These are phyloP conservation scores for Apotomis turbidana DNA, from an alignment of 2,888 invertebrate species.

Conservation along the genomic window DNA sequence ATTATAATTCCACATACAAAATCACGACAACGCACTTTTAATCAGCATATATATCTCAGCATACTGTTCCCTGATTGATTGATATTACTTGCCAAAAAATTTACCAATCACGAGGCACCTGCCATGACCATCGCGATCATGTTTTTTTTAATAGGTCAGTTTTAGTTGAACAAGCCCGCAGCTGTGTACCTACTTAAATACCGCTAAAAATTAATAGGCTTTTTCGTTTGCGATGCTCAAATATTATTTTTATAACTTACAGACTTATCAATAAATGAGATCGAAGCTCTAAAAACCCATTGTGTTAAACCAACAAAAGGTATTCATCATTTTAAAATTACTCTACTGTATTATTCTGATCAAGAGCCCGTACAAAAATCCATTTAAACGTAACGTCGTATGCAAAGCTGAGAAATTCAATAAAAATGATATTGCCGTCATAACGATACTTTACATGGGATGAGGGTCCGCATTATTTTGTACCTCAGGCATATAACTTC, in stretches of 20 bases:
- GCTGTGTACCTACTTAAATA: not conserved
- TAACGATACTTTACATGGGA: slow-evolving; percentile 58
- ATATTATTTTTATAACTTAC: not conserved
- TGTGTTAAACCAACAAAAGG: not conserved
- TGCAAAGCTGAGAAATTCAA: slow-evolving; percentile 46
- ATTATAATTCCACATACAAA: too few relatives aligned
- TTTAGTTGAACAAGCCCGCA: too few relatives aligned
- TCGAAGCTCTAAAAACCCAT: not conserved
- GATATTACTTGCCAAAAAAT: too few relatives aligned
- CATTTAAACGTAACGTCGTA: slow-evolving; percentile 31
- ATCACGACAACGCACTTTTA: too few relatives aligned
- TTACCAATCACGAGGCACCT: too few relatives aligned
- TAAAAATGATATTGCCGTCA: slow-evolving; percentile 48
- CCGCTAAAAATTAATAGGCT: not conserved
- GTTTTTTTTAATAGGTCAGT: too few relatives aligned
- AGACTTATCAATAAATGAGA: slow-evolving; percentile 3
- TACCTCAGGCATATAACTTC: slow-evolving; percentile 68
- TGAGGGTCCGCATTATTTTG: slow-evolving; percentile 64
- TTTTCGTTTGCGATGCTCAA: not conserved
- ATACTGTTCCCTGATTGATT: too few relatives aligned
- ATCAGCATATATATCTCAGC: too few relatives aligned
- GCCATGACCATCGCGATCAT: too few relatives aligned
- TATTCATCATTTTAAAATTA: not conserved
- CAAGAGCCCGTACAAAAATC: slow-evolving; percentile 9
- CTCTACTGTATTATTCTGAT: not conserved